These are phyloP conservation scores for Melieria picta DNA, from an alignment of 2,888 invertebrate species.

Conservation along the genomic window DNA sequence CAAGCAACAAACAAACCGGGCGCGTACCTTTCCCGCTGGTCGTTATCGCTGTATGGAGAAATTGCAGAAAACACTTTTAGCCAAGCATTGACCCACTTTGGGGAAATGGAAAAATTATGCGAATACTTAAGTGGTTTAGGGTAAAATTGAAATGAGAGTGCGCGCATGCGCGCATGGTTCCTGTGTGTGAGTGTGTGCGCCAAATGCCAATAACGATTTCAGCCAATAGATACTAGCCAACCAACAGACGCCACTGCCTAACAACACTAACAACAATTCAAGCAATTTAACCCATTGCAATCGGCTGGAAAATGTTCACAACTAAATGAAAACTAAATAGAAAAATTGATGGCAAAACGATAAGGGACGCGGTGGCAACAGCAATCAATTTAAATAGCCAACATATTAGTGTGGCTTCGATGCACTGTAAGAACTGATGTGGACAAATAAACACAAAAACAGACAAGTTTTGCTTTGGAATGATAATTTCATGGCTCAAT, in stretches of 20 bases:
- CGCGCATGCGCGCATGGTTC: not conserved
- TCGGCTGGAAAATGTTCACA: not conserved
- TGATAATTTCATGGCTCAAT: too few species aligned
- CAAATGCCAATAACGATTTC: not conserved
- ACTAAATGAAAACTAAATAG: conserved; percentile 2
- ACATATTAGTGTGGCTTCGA: conserved; percentile 4
- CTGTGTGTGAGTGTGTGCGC: not conserved
- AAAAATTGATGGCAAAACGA: conserved; percentile 13
- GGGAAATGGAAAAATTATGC: conserved; percentile 20
- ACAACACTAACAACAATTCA: conserved; percentile 2
- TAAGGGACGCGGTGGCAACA: conserved; percentile 1
- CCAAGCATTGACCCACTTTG: not conserved
- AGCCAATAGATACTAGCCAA: not conserved
- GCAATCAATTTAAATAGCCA: conserved; percentile 8
- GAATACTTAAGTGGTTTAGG: conserved; percentile 14
- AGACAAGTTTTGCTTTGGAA: too few species aligned
- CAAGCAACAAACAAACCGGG: too few species aligned
- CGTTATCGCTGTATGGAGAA: too few species aligned
- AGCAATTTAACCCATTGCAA: not conserved
- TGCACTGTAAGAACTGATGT: conserved; percentile 2
- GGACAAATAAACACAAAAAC: not conserved
- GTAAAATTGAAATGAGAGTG: not conserved
- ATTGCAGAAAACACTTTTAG: not conserved
- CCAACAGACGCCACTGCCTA: not conserved
- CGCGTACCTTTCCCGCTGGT: too few species aligned